phyloP scores from a whole-genome alignment of 30 jellyfish, hydroid and myxozoan genomes.

The Catostylus mosaicus region DNA sequence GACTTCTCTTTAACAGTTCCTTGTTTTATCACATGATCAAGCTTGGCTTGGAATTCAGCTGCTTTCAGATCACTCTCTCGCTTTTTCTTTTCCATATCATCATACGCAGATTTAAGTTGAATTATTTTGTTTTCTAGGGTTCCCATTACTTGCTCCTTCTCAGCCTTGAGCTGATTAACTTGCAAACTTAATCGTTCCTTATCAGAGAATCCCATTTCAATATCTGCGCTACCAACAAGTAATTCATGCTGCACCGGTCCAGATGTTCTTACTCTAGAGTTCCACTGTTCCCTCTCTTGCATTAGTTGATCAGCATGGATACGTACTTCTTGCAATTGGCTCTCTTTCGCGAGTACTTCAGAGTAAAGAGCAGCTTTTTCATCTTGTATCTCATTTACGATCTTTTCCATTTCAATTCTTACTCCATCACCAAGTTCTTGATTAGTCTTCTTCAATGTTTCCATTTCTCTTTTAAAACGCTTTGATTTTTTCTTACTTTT shows the following conservation, averaged over 20 bases:
- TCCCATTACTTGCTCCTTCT: slow-evolving; percentile 41
- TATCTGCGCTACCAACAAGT: slow-evolving; percentile 10
- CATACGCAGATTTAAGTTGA: slow-evolving; percentile 18
- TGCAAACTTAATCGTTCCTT: slow-evolving; percentile 45
- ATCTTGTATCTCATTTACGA: slow-evolving; percentile 42
- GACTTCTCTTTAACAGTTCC: not conserved
- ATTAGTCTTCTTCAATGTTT: slow-evolving; percentile 24
- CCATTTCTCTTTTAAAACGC: slow-evolving; percentile 29
- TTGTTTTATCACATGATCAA: slow-evolving; percentile 4
- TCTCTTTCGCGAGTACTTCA: slow-evolving; percentile 47
- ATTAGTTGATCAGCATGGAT: slow-evolving; percentile 51
- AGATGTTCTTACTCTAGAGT: slow-evolving; percentile 21
- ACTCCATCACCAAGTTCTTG: slow-evolving; percentile 31
- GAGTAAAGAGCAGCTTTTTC: slow-evolving; percentile 46
- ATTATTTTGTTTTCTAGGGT: slow-evolving; percentile 8
- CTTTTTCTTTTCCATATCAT: slow-evolving; percentile 27
- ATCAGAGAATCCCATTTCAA: slow-evolving; percentile 19
- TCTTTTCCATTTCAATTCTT: slow-evolving; percentile 52
- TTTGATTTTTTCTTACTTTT: slow-evolving; percentile 19
- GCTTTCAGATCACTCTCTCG: slow-evolving; percentile 31
- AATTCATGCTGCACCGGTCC: slow-evolving; percentile 10
- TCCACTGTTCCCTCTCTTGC: slow-evolving; percentile 68
- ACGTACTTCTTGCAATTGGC: slow-evolving; percentile 58
- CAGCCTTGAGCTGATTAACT: slow-evolving; percentile 41
- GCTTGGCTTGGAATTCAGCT: slow-evolving; percentile 54